Evolutionary conservation across 2,888 invertebrate genomes (phyloP).

Genomic region (Lasioglossum marginatum): DNA sequence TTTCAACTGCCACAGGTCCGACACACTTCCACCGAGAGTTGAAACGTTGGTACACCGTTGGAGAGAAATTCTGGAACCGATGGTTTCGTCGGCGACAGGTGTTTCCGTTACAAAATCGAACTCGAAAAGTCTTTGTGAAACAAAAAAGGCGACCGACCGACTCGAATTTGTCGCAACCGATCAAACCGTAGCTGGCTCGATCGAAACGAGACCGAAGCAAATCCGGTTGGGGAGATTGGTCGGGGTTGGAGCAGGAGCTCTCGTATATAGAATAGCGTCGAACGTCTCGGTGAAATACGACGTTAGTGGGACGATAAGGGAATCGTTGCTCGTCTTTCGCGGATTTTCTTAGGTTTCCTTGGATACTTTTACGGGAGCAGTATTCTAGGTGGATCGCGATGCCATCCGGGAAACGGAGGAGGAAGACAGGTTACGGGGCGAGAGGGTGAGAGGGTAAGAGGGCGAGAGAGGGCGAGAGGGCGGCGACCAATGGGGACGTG

Average conservation of each 20-base stretch:
- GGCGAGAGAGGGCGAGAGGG: slow-evolving; percentile 71
- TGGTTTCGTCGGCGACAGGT: not conserved
- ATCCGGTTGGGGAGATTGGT: not conserved
- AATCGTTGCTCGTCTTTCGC: slow-evolving; percentile 34
- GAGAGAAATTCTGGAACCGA: too few species aligned
- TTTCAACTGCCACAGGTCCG: too few species aligned
- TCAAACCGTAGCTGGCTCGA: not conserved
- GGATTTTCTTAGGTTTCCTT: slow-evolving; percentile 58
- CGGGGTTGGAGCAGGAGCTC: slow-evolving; percentile 1
- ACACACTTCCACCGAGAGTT: too few species aligned
- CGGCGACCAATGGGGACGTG: slow-evolving; percentile 81
- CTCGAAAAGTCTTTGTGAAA: not conserved
- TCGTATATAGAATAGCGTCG: not conserved
- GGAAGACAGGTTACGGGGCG: slow-evolving; percentile 79
- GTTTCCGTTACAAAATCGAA: not conserved
- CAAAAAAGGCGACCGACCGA: rapidly evolving
- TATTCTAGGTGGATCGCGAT: slow-evolving; percentile 37
- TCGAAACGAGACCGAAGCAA: not conserved
- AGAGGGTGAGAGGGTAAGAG: slow-evolving; percentile 70
- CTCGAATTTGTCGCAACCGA: not conserved
- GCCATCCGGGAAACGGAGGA: slow-evolving; percentile 68
- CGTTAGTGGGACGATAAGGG: slow-evolving; percentile 30
- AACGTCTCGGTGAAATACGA: not conserved
- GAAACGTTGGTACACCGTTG: too few species aligned
- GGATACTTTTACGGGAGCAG: slow-evolving; percentile 46